A percentile compares a stretch with the other conserved stretches of the same genome.
Conservation (phyloP, 2,113 vertebrate genomes). For the Heterochromis multidens region DNA sequence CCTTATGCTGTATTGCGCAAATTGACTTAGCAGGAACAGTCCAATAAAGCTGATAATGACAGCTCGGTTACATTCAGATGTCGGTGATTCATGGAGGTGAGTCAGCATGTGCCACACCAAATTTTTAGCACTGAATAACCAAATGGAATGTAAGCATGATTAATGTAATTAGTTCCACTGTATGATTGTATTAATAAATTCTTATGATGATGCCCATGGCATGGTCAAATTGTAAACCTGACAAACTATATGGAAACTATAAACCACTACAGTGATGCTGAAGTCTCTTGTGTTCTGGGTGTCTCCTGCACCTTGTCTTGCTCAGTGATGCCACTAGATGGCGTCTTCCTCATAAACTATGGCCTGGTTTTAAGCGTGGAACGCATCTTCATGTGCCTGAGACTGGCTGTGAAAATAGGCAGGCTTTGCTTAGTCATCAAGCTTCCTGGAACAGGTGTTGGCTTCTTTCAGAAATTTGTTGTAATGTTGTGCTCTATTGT, state of each 20-base stretch:
- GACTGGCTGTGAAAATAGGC: background rate
- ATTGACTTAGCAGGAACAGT: background rate
- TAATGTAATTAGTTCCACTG: background rate
- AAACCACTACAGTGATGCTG: background rate
- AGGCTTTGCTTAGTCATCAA: background rate
- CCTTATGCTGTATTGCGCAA: background rate
- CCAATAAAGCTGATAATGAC: background rate
- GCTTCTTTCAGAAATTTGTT: background rate
- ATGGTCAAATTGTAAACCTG: background rate
- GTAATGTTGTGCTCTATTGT: background rate
- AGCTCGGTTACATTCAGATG: background rate
- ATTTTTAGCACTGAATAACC: background rate
- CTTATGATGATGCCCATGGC: background rate
- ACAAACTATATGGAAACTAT: background rate
- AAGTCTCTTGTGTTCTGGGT: background rate
- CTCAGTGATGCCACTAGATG: slow-evolving; percentile 32
- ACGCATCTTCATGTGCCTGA: background rate
- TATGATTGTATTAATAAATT: background rate
- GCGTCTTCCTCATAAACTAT: background rate
- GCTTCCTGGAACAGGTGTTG: background rate
- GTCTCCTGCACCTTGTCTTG: background rate
- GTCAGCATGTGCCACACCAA: background rate
- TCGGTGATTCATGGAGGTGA: background rate
- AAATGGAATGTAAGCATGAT: background rate
- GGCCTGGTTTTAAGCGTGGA: background rate